Evolutionary conservation across 2,888 invertebrate species (phyloP).

Genomic region (Gordius sp.): DNA sequence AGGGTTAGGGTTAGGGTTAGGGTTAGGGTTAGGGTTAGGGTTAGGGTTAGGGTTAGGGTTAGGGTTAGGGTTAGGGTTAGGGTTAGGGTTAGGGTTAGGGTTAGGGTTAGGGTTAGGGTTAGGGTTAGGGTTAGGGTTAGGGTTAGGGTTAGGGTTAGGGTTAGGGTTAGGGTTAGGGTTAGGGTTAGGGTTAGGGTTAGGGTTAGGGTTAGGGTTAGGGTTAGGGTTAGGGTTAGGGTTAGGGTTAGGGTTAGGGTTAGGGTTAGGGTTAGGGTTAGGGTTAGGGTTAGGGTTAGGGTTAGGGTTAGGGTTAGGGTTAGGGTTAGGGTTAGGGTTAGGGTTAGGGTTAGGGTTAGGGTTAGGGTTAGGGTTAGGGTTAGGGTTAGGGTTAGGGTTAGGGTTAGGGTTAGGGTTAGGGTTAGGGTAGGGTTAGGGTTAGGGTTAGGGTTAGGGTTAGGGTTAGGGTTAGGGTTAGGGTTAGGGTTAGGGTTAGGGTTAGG

Average conservation of each 20-base stretch:
- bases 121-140: slow-evolving; percentile 17
- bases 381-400: no score
- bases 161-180: slow-evolving; percentile 14
- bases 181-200: not conserved
- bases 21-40: not conserved
- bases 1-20: not conserved
- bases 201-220: slow-evolving; percentile 2
- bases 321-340: slow-evolving; percentile 15
- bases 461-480: slow-evolving; percentile 14
- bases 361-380: not conserved
- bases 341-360: no score
- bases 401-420: slow-evolving; percentile 15
- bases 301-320: slow-evolving; percentile 17
- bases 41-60: slow-evolving; percentile 14
- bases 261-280: slow-evolving; percentile 14
- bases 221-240: slow-evolving; percentile 9
- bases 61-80: slow-evolving; percentile 18
- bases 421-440: no score
- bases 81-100: slow-evolving; percentile 17
- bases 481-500: slow-evolving; percentile 17
- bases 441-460: slow-evolving; percentile 17
- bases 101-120: slow-evolving; percentile 17
- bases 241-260: slow-evolving; percentile 16
- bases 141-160: slow-evolving; percentile 16
- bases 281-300: no score